Percentiles rank a stretch among this genome's conserved stretches.
These are phyloP conservation scores for Gandaritis pyraliata DNA, from an alignment of 2,888 invertebrate genomes.

Conservation along the genomic window DNA sequence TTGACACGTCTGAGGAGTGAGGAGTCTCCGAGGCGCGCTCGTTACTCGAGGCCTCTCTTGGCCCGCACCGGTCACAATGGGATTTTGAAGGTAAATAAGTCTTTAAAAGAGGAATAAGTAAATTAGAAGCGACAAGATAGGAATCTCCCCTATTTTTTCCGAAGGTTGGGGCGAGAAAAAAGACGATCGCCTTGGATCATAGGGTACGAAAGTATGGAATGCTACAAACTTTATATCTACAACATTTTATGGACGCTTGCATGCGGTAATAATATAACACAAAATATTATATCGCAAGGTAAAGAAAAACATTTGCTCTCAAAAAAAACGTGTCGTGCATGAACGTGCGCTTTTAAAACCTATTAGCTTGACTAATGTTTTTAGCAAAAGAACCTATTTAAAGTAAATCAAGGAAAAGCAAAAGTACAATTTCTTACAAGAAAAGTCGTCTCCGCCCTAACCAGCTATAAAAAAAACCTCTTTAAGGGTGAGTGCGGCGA, in stretches of 20 bases:
- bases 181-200: conserved; percentile 77
- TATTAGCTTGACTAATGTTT: too few relatives aligned
- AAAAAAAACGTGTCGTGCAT: too few relatives aligned
- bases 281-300: too few relatives aligned
- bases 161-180: conserved; percentile 77
- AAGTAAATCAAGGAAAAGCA: too few relatives aligned
- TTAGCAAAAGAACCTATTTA: too few relatives aligned
- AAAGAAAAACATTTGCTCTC: too few relatives aligned
- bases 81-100: conserved; percentile 89
- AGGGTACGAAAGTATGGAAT: conserved; percentile 59
- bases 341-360: too few relatives aligned
- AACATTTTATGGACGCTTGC: too few relatives aligned
- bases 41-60: conserved; percentile 73
- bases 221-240: neutral
- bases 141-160: conserved; percentile 88
- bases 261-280: too few relatives aligned
- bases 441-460: conserved; percentile 54
- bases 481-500: conserved; percentile 78
- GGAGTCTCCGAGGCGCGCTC: conserved; percentile 62
- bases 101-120: conserved; percentile 90
- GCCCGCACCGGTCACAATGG: conserved; percentile 79
- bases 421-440: neutral
- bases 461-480: conserved; percentile 54
- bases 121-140: conserved; percentile 92
- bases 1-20: conserved; percentile 79